phyloP scores from a whole-genome alignment of 2,888 invertebrate genomes.

The Aphelenchoides bicaudatus region DNA sequence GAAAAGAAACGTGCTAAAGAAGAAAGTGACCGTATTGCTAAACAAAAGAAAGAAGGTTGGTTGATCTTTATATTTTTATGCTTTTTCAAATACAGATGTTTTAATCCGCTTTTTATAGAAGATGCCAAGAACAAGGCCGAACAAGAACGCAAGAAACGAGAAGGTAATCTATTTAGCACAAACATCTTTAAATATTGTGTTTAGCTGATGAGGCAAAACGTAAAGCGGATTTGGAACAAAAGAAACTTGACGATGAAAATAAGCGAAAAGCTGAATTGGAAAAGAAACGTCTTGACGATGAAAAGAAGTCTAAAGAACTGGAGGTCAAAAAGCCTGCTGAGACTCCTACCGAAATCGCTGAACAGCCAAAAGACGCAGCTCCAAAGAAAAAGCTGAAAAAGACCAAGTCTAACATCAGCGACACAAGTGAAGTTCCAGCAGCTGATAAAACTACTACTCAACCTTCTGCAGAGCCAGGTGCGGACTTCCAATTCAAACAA shows the following conservation, averaged over 20 bases:
- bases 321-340: not conserved
- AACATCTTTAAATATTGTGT: no score
- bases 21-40: constrained; percentile 19
- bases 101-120: no score
- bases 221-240: constrained; percentile 3
- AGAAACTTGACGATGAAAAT: constrained; percentile 3
- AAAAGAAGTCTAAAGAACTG: not conserved
- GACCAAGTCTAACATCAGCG: constrained; percentile 15
- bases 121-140: no score
- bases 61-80: no score
- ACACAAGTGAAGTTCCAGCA: no score
- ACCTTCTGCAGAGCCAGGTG: no score
- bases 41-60: no score
- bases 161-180: no score
- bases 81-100: no score
- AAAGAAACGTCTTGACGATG: not conserved
- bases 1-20: constrained; percentile 11
- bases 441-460: no score
- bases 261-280: not conserved
- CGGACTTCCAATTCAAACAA: not conserved
- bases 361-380: constrained; percentile 17
- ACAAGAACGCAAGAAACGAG: no score
- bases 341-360: constrained; percentile 5
- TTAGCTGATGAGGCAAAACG: constrained; percentile 15
- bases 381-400: constrained; percentile 14